Evolutionary conservation across 2,113 vertebrate species (phyloP).

Genomic region (Agapornis roseicollis): DNA sequence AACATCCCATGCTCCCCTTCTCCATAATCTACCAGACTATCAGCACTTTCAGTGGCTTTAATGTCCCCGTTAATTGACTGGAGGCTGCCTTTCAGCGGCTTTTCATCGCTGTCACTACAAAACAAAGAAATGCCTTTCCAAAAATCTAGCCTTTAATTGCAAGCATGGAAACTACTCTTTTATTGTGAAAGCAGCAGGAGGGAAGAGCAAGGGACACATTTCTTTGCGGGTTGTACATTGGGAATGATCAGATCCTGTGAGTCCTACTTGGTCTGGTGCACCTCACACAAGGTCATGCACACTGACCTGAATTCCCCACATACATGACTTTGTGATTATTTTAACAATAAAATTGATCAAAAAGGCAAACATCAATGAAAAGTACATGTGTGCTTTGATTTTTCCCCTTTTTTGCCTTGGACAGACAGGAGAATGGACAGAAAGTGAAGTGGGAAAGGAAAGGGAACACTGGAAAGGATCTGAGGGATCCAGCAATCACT

Average conservation of each 20-base stretch:
- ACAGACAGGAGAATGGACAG: not conserved
- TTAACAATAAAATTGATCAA: not conserved
- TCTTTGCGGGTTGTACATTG: rapidly evolving
- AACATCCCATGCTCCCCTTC: constrained; percentile 91
- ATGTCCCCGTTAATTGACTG: constrained; percentile 84
- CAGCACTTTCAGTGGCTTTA: constrained; percentile 88
- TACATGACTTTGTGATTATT: rapidly evolving
- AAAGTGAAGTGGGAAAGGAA: not conserved
- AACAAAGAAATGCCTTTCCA: constrained; percentile 43
- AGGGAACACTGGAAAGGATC: not conserved
- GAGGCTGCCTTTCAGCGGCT: constrained; percentile 92
- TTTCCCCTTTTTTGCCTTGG: not conserved
- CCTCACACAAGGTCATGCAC: not conserved
- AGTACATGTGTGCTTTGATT: rapidly evolving
- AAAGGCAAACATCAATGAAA: not conserved
- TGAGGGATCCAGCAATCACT: not conserved
- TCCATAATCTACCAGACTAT: constrained; percentile 94
- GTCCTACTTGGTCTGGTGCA: not conserved
- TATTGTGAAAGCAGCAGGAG: not conserved
- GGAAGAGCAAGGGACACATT: not conserved
- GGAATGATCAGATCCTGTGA: rapidly evolving
- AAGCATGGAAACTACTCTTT: not conserved
- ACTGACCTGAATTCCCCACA: not conserved
- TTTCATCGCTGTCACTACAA: constrained; percentile 93
- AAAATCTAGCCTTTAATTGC: not conserved